Base-by-base conservation (phyloP, 2,797 vertebrate genomes). In the Hafferia zeledoni region DNA sequence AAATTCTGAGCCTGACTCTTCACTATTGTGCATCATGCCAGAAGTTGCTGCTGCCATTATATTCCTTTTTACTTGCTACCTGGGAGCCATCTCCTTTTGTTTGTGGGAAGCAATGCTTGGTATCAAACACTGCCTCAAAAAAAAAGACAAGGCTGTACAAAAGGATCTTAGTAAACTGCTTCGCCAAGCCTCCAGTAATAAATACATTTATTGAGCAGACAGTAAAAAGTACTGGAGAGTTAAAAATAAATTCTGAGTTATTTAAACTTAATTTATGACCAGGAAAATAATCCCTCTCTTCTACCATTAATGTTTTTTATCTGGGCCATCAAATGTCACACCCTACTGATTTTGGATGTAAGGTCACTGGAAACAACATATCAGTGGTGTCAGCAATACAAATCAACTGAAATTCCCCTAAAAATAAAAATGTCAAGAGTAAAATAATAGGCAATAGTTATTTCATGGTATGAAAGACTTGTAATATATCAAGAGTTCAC, bases 381-480 rank as follows among this genome's bases (percentile, higher is more conserved):
- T 98, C 97, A 97, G 96, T 95, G 93, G 96, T 98, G 97, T 97
- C 97, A 97, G 97, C 83, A 89, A 96, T 95, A 98, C 97, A 98
- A 98, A 98, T 98, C 98, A 98, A 97, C 87, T 77, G 97, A 97
- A 98, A 98, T 98, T 97, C 98, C 93, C 93, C 95, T 98, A 97
- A 98, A 98, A 98, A 98, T 98, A 98, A 98, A 98, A 98, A 98
- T 46, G 98, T 98, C 98, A 98, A 56, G 94, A 97, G 96, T 96
- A 97, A 97, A 98, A 98, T 98, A 98, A 98, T 98, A 98, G 98
- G 97, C 97, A 96, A 97, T 98, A 97, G 98, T 98, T 98, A 98
- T 98, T 98, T 98, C 97, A 98, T 98, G 97, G 97, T 94, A 83
- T 97, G 96, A 97, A 97, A 98, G 97, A 93, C 92, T 97, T 96